Percentiles rank a stretch among this genome's conserved stretches.
Conservation (phyloP, 1,140 invertebrate species). For the Zaprionus gabonicus region DNA sequence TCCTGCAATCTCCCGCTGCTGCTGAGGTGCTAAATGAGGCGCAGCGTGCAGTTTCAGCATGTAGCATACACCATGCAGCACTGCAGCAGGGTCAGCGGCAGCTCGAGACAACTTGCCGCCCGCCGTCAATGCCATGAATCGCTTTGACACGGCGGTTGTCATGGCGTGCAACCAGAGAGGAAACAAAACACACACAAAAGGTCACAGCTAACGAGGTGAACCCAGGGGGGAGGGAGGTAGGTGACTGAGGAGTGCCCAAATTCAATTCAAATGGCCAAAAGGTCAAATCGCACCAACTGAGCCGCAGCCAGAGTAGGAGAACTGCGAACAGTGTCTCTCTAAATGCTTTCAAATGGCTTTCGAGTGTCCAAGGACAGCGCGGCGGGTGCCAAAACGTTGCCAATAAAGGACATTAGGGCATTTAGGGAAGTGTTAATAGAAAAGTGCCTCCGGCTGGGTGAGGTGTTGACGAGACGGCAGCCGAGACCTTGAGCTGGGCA, state of each 20-base stretch:
- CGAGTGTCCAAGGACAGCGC: constrained; percentile 32
- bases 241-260: not conserved
- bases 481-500: constrained; percentile 9
- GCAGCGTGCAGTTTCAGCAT: constrained; percentile 62
- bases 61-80: not conserved
- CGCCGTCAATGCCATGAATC: constrained; percentile 40
- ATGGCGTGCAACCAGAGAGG: constrained; percentile 67
- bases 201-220: constrained; percentile 25
- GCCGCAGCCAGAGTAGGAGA: not conserved
- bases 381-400: constrained; percentile 51
- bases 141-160: constrained; percentile 62
- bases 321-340: not conserved
- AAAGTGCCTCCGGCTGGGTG: constrained; percentile 59
- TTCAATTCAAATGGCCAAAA: constrained; percentile 20
- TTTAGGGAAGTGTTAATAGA: constrained; percentile 74
- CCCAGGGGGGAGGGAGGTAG: not conserved
- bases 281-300: constrained; percentile 4
- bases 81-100: not conserved
- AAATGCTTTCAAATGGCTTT: constrained; percentile 60
- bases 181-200: constrained; percentile 18
- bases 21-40: constrained; percentile 73
- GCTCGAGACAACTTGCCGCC: not conserved
- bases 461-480: constrained; percentile 61
- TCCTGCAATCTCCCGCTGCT: constrained; percentile 61
- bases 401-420: constrained; percentile 64